Conservation (phyloP, 2,888 invertebrate species). For the Dusona sp. region DNA sequence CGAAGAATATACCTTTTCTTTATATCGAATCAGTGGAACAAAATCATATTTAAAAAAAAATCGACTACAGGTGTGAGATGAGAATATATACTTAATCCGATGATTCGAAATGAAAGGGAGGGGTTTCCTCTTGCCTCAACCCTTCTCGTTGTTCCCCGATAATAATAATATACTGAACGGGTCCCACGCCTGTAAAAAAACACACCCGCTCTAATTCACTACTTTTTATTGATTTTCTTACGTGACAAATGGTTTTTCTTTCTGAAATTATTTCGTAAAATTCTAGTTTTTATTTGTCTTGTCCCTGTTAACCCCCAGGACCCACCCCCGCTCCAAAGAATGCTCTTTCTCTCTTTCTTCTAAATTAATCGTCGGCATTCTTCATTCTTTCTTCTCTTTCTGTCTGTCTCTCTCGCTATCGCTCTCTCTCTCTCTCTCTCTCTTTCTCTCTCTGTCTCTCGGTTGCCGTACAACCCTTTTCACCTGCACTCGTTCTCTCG, state of each 20-base stretch:
- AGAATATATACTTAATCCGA: constrained; percentile 31
- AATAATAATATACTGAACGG: constrained; percentile 42
- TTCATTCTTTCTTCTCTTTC: background rate
- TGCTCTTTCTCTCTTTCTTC: background rate
- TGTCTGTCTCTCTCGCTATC: background rate
- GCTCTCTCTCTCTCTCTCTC: background rate
- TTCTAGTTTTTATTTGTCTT: constrained; percentile 9
- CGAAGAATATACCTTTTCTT: constrained; percentile 28
- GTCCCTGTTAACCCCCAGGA: background rate
- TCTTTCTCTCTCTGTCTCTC: constrained; percentile 9
- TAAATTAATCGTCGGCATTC: background rate
- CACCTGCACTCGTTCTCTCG: constrained; percentile 48
- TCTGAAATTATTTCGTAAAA: background rate
- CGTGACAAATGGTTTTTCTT: background rate
- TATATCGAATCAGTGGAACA: constrained; percentile 11
- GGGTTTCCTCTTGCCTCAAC: constrained; percentile 22
- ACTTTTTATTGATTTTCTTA: background rate
- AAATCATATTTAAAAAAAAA: constrained; percentile 29
- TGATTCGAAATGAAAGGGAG: constrained; percentile 32
- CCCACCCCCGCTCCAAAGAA: background rate
- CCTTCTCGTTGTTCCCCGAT: constrained; percentile 50
- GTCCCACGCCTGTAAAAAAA: constrained; percentile 50
- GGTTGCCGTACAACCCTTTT: constrained; percentile 43
- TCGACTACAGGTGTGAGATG: constrained; percentile 21
- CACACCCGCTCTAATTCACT: constrained; percentile 1